phyloP scores from a whole-genome alignment of 2,888 invertebrate species.

The Epirrhoe alternata region DNA sequence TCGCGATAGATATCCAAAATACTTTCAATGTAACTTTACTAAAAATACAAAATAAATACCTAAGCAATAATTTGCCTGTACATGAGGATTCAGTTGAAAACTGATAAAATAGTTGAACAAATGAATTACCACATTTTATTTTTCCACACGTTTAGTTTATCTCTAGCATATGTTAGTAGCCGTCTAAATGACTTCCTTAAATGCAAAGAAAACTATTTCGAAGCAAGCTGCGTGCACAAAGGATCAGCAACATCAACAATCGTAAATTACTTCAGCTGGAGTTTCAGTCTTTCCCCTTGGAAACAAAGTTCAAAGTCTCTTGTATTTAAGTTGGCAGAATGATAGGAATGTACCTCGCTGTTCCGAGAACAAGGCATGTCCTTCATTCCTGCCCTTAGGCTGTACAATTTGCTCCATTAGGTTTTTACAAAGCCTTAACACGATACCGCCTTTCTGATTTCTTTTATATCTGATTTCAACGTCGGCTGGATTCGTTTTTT shows the following conservation, averaged over 20 bases:
- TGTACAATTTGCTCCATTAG: slow-evolving; percentile 57
- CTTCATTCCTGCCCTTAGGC: slow-evolving; percentile 56
- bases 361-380: slow-evolving; percentile 62
- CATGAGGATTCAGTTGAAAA: slow-evolving; percentile 1
- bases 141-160: slow-evolving; percentile 25
- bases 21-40: too few species aligned
- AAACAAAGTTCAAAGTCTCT: slow-evolving; percentile 25
- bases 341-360: slow-evolving; percentile 59
- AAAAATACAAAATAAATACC: too few species aligned
- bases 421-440: slow-evolving; percentile 54
- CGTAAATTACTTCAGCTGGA: slow-evolving; percentile 12
- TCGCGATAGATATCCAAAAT: too few species aligned
- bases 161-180: slow-evolving; percentile 38
- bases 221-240: slow-evolving; percentile 49
- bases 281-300: slow-evolving; percentile 20
- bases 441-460: slow-evolving; percentile 46
- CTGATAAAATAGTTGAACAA: slow-evolving; percentile 23
- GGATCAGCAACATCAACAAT: slow-evolving; percentile 29
- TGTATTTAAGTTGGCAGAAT: slow-evolving; percentile 54
- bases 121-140: slow-evolving; percentile 18
- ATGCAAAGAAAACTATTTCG: slow-evolving; percentile 60
- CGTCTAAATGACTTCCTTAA: slow-evolving; percentile 56
- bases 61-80: too few species aligned
- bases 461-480: slow-evolving; percentile 44
- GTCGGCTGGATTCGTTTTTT: slow-evolving; percentile 18